Conservation (phyloP, 2,797 vertebrate genomes). For the Bovichtus diacanthus region DNA sequence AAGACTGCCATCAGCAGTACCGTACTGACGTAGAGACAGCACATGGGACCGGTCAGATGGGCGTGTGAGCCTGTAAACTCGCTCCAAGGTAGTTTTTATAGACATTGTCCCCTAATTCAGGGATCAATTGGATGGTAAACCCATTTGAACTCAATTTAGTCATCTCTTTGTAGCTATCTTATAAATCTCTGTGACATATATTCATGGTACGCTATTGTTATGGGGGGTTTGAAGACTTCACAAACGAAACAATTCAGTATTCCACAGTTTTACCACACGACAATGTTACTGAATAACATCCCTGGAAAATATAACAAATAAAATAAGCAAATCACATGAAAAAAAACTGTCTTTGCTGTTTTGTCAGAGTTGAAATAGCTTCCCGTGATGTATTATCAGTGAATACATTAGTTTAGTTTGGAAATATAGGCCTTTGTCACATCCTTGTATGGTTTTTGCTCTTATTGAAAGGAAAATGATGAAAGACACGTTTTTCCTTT, state of each 20-base stretch:
- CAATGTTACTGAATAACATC: background rate
- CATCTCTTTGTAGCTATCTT: slow-evolving; percentile 25
- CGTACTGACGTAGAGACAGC: slow-evolving; percentile 6
- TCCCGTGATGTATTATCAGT: background rate
- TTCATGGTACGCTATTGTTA: background rate
- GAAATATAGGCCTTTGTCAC: background rate
- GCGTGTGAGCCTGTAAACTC: slow-evolving; percentile 10
- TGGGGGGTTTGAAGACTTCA: background rate
- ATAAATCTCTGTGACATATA: slow-evolving; percentile 27
- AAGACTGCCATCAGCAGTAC: slow-evolving; percentile 7
- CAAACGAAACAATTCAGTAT: slow-evolving; percentile 16
- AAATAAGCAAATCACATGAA: slow-evolving; percentile 8
- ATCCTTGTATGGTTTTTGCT: background rate
- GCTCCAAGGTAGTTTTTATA: slow-evolving; percentile 32
- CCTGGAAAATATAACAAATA: background rate
- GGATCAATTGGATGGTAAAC: slow-evolving; percentile 36
- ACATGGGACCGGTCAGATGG: slow-evolving; percentile 7
- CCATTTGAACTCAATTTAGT: slow-evolving; percentile 51
- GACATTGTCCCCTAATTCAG: slow-evolving; percentile 14
- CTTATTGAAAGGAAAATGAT: background rate
- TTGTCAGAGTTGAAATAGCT: background rate
- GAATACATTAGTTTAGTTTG: background rate
- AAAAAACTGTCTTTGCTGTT: background rate
- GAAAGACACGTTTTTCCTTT: slow-evolving; percentile 3
- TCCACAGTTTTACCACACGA: too few relatives aligned